phyloP scores from a whole-genome alignment of 2,797 vertebrate species.

The Coccyzus lansbergi region DNA sequence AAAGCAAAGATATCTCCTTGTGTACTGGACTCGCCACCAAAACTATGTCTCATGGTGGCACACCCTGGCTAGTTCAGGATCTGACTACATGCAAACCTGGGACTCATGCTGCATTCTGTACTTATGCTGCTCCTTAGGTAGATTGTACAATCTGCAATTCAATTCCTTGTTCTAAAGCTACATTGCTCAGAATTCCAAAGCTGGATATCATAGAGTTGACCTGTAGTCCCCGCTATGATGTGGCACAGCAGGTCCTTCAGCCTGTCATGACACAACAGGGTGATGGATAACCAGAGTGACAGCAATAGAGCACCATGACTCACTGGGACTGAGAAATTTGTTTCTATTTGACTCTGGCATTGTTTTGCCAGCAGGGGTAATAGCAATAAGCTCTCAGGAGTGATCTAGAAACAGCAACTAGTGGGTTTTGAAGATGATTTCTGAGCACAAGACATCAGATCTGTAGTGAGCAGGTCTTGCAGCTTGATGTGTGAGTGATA shows the following conservation, averaged over 20 bases:
- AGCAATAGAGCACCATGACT: not conserved
- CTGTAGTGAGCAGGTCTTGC: not conserved
- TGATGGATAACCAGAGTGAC: not conserved
- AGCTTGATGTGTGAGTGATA: not conserved
- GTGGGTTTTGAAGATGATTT: not conserved
- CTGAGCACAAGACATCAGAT: not conserved
- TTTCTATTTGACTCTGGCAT: not conserved
- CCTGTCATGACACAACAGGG: not conserved
- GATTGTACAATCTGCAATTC: not conserved
- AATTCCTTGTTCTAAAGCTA: not conserved
- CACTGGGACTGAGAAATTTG: not conserved
- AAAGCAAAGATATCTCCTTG: not conserved
- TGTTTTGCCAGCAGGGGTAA: not conserved
- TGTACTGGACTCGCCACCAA: not conserved
- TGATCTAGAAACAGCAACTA: not conserved
- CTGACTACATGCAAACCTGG: not conserved
- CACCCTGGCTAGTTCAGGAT: not conserved
- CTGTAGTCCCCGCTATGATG: not conserved
- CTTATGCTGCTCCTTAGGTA: not conserved
- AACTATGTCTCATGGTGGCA: not conserved
- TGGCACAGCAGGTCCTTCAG: not conserved
- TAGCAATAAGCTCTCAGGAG: not conserved
- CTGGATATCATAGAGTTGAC: not conserved
- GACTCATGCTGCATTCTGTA: fast-evolving
- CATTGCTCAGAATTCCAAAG: not conserved